phyloP scores from a whole-genome alignment of 1,140 invertebrate species.

The Leguminivora glycinivorella region DNA sequence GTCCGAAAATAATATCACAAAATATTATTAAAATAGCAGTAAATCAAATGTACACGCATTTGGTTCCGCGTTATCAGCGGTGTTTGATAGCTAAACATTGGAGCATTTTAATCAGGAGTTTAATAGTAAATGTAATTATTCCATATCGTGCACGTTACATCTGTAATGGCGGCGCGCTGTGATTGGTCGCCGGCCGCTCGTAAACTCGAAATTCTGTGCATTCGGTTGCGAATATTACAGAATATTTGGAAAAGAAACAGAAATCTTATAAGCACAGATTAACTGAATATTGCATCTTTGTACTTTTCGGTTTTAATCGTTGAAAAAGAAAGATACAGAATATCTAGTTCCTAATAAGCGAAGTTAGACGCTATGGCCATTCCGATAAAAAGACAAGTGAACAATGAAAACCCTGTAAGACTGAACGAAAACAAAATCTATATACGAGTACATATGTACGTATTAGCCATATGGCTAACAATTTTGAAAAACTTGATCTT shows the following conservation, averaged over 20 bases:
- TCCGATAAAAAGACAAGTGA: too few species aligned
- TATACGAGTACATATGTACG: too few species aligned
- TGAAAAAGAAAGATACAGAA: too few species aligned
- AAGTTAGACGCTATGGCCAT: too few species aligned
- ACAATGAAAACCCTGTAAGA: too few species aligned
- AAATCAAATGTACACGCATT: conserved; percentile 14
- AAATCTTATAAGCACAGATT: too few species aligned
- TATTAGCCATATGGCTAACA: too few species aligned
- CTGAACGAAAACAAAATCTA: too few species aligned
- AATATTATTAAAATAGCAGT: conserved; percentile 10
- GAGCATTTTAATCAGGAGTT: conserved; percentile 9
- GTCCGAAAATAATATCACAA: background rate
- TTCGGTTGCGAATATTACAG: conserved; percentile 32
- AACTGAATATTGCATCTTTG: too few species aligned
- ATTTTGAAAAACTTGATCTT: too few species aligned
- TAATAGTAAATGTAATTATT: conserved; percentile 18
- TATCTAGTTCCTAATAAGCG: too few species aligned
- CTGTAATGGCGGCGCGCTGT: background rate
- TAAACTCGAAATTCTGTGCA: background rate
- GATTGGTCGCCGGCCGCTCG: conserved; percentile 2
- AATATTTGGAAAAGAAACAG: background rate
- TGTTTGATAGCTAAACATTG: conserved; percentile 7
- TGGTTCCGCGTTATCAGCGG: background rate
- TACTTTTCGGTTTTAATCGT: too few species aligned
- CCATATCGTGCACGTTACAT: conserved; percentile 11